These are phyloP conservation scores for Arctia plantaginis DNA, from an alignment of 2,888 invertebrate species.

Conservation along the genomic window DNA sequence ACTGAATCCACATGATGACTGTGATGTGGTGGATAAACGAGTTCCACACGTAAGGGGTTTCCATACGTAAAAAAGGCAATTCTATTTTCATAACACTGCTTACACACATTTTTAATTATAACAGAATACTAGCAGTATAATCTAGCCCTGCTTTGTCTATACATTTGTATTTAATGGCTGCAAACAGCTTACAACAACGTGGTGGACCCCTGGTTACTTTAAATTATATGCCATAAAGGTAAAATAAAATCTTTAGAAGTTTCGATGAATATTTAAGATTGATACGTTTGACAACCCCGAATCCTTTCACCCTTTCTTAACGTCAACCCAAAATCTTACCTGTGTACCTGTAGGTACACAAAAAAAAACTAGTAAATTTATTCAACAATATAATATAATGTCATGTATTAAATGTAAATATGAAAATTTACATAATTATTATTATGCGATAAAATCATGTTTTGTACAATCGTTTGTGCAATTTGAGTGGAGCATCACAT, in stretches of 20 bases:
- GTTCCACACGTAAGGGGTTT: too few relatives aligned
- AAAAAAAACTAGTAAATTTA: conserved; percentile 1
- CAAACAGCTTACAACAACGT: neutral
- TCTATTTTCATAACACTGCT: too few relatives aligned
- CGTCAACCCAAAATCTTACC: neutral
- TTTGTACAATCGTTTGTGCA: neutral
- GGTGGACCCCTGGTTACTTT: neutral
- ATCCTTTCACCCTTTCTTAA: neutral
- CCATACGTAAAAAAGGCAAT: too few relatives aligned
- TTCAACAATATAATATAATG: conserved; percentile 1
- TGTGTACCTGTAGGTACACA: neutral
- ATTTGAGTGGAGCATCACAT: neutral
- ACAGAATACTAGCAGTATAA: too few relatives aligned
- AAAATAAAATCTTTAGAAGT: neutral
- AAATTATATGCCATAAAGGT: neutral
- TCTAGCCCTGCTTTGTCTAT: neutral
- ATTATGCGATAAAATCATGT: neutral
- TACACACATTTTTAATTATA: too few relatives aligned
- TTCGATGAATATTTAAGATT: neutral
- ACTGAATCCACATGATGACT: too few relatives aligned
- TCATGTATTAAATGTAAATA: neutral
- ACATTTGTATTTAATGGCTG: neutral
- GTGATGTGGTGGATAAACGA: too few relatives aligned
- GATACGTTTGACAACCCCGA: neutral
- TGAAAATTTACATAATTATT: neutral